Evolutionary conservation across 1,140 invertebrate species (phyloP).

Genomic region (Marisa cornuarietis): DNA sequence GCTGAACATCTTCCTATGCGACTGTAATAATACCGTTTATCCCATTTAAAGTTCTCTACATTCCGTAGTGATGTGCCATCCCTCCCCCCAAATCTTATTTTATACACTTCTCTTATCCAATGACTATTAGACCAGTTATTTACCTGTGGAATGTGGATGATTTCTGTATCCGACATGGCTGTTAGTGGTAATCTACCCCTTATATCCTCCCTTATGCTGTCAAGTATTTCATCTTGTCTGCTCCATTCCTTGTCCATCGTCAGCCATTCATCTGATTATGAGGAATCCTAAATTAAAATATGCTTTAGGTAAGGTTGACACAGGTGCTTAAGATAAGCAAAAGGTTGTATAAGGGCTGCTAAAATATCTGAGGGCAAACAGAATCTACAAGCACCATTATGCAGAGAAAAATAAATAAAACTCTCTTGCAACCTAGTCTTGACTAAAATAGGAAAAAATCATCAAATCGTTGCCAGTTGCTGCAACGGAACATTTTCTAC

Average conservation of each 20-base stretch:
- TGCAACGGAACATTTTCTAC: too few relatives aligned
- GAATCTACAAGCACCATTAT: background rate
- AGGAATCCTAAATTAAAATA: background rate
- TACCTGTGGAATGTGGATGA: constrained; percentile 67
- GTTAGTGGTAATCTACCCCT: constrained; percentile 70
- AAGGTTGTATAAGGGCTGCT: background rate
- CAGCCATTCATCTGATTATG: background rate
- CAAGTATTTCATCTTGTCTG: constrained; percentile 47
- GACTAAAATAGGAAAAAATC: too few relatives aligned
- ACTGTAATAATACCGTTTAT: too few relatives aligned
- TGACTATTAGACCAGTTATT: constrained; percentile 64
- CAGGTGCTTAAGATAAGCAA: background rate
- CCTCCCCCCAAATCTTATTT: background rate
- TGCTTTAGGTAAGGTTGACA: background rate
- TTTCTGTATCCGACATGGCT: constrained; percentile 71
- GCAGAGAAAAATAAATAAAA: background rate
- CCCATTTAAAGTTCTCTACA: background rate
- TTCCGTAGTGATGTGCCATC: background rate
- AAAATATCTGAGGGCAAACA: background rate
- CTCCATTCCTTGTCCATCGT: background rate
- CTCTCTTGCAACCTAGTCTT: too few relatives aligned
- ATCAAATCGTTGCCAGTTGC: too few relatives aligned
- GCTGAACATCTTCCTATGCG: background rate
- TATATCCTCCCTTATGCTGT: constrained; percentile 65
- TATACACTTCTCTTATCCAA: background rate